Evolutionary conservation across 1,140 invertebrate species (phyloP), one percentile per base, ranked within the genome.

Genomic region (Pseudomyrmex concolor): DNA sequence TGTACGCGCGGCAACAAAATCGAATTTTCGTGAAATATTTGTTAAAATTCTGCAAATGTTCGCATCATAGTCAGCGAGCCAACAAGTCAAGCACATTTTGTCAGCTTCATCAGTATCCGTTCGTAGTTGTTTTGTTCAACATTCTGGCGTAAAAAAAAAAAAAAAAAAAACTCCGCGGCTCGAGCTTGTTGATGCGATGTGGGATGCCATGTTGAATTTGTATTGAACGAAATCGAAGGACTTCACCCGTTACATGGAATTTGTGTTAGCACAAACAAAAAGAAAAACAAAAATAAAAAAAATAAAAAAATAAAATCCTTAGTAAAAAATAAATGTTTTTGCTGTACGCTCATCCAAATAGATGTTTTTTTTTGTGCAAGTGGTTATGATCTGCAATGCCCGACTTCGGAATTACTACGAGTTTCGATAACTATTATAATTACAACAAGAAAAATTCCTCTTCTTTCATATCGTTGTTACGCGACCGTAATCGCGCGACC

Each of bases 11-110:
- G 34, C 34, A 19, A 48, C n/a, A 4, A 63, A 57, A 45, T 60
- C 54, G 5, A 57, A 22, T 45, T 80, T 80, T 15, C 43, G 51
- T 34, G 10, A 71, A 80, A 80, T 80, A 80, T 80, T 80, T 80
- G 55, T 17, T 71, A 70, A 60, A 70, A 80, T 80, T 80, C 55
- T 59, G 43, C 15, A 60, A 70, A 10, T 70, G 19, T 70, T 80
- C 22, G 15, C 34, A 59, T 19, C 34, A 10, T 13, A 59, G 54
- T 60, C 54, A 25, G 0, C 45, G 17, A 71, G 66, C 12, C 25
- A 80, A 57, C 54, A 68, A 45, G 34, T 57, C 50, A 68, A 34
- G 13, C 50, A 25, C 45, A 15, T 34, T 63, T 22, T 63, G 15
- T 17, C 72, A 70, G 51, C 15, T 48, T 45, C 43, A 59, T 50